These are phyloP conservation scores for Cheiracanthium punctorium DNA, from an alignment of 2,888 invertebrate species.

Conservation along the genomic window DNA sequence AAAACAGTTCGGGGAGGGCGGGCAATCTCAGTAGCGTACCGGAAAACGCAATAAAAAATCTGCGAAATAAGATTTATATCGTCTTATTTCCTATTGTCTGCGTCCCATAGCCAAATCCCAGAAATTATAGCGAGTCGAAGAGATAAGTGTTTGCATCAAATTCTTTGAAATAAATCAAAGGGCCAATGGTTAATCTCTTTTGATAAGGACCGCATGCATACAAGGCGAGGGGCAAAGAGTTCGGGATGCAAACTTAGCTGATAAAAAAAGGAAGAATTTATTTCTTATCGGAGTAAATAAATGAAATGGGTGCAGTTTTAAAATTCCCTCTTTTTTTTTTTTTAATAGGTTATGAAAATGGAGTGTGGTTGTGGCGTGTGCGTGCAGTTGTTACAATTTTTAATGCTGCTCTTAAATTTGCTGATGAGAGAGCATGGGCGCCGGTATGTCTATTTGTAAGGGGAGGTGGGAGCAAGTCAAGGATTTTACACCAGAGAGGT, in stretches of 20 bases:
- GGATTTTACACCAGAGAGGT: no score
- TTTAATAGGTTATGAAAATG: no score
- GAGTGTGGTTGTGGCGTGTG: no score
- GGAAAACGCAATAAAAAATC: constrained; percentile 59
- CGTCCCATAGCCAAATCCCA: constrained; percentile 62
- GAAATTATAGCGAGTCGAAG: constrained; percentile 62
- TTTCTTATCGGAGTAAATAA: constrained; percentile 17
- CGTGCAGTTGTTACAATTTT: no score
- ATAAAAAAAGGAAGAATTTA: constrained; percentile 34
- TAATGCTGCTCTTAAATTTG: no score
- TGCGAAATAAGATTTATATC: constrained; percentile 66
- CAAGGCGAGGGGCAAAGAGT: constrained; percentile 17
- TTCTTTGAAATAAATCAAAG: constrained; percentile 64
- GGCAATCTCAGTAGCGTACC: not conserved
- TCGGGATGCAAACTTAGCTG: constrained; percentile 52
- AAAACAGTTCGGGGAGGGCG: not conserved
- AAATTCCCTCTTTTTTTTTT: no score
- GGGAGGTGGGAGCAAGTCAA: no score
- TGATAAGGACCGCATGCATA: constrained; percentile 44
- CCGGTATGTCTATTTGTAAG: no score
- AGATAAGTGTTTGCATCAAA: constrained; percentile 66
- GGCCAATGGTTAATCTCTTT: constrained; percentile 60
- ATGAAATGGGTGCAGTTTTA: no score
- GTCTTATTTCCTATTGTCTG: constrained; percentile 51
- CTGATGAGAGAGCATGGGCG: no score